Evolutionary conservation across 2,888 invertebrate genomes (phyloP).

Genomic region (Abscondita cerata): DNA sequence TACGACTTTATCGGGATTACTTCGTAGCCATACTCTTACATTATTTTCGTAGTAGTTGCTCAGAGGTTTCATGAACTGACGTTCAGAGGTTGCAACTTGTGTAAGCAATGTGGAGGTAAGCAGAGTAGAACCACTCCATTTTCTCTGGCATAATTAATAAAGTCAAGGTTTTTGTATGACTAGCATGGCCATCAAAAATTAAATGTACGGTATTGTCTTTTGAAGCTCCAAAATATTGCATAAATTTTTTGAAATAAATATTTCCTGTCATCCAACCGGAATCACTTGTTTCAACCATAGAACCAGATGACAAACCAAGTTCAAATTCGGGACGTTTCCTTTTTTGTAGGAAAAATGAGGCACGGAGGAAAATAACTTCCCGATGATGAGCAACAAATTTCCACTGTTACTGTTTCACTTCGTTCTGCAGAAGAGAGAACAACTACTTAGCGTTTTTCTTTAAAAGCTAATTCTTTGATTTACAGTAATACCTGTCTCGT

Average conservation of each 20-base stretch:
- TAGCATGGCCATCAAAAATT: background rate
- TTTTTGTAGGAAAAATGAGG: no score
- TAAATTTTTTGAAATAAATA: background rate
- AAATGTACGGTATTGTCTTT: no score
- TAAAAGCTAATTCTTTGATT: no score
- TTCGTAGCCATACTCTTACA: background rate
- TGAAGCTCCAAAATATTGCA: background rate
- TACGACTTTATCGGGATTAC: no score
- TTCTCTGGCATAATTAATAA: no score
- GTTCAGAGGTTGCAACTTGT: no score
- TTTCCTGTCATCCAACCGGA: background rate
- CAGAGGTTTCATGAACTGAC: background rate
- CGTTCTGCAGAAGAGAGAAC: background rate
- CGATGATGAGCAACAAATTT: background rate
- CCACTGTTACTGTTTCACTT: background rate
- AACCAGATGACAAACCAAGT: no score
- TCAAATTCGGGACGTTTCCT: no score
- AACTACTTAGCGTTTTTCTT: background rate
- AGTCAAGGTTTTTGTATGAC: background rate
- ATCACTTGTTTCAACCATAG: no score
- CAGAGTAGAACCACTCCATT: no score
- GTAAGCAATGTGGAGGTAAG: no score
- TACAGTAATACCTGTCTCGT: background rate
- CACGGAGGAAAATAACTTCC: background rate
- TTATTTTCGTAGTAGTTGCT: no score